Evolutionary conservation across 2,888 invertebrate genomes (phyloP).

Genomic region (Polydrusus tereticollis): DNA sequence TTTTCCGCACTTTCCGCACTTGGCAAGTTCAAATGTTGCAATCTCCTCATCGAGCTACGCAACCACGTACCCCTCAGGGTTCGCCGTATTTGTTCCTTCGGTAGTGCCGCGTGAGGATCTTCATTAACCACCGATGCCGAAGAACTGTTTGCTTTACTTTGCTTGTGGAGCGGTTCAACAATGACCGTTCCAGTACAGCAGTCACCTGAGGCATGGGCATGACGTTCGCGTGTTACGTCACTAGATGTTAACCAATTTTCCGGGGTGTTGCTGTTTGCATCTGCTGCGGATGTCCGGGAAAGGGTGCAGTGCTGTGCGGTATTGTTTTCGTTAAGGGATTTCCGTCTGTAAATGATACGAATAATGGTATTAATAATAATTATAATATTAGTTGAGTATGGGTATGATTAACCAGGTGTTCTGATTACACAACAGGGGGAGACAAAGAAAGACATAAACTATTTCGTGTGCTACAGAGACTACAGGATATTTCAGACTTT

Average conservation of each 20-base stretch:
- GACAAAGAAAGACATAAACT: no score
- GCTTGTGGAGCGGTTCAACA: constrained; percentile 55
- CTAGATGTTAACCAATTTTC: constrained; percentile 17
- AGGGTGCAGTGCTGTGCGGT: constrained; percentile 53
- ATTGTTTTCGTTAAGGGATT: constrained; percentile 37
- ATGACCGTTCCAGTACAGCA: constrained; percentile 62
- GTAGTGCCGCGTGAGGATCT: constrained; percentile 50
- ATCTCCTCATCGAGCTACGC: constrained; percentile 71
- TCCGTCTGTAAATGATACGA: constrained; percentile 38
- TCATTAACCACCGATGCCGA: constrained; percentile 51
- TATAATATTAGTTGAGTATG: neutral
- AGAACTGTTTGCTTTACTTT: constrained; percentile 51
- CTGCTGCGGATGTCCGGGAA: constrained; percentile 57
- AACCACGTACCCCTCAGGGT: constrained; percentile 65
- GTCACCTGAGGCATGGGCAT: constrained; percentile 60
- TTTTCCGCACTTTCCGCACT: constrained; percentile 55
- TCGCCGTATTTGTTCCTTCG: constrained; percentile 50
- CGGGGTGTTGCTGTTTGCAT: constrained; percentile 17
- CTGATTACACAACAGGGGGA: no score
- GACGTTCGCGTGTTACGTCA: constrained; percentile 53
- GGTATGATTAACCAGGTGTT: neutral
- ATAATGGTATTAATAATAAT: neutral
- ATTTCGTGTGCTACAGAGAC: no score
- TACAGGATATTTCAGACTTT: no score
- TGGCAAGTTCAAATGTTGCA: constrained; percentile 69